Percentiles rank a stretch among this genome's conserved stretches.
These are phyloP conservation scores for Acrocephalus arundinaceus DNA, from an alignment of 2,113 vertebrate species.

Conservation along the genomic window DNA sequence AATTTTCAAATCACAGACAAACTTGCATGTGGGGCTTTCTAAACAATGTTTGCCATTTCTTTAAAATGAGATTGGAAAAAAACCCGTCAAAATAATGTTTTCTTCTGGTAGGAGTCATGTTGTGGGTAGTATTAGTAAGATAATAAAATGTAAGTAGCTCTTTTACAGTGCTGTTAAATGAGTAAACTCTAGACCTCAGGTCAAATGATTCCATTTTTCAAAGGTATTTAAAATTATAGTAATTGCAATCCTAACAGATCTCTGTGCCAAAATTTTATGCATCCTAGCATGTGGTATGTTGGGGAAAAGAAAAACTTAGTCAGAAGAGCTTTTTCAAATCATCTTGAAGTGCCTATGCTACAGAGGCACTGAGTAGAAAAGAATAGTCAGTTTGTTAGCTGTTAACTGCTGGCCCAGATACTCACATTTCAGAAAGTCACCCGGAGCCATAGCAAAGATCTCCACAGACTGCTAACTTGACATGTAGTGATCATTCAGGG, in stretches of 20 bases:
- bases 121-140: background rate
- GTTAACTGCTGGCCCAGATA: background rate
- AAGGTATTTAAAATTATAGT: background rate
- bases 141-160: background rate
- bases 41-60: background rate
- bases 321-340: background rate
- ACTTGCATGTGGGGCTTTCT: background rate
- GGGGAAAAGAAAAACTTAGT: background rate
- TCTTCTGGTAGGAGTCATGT: background rate
- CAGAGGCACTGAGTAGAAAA: background rate
- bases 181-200: background rate
- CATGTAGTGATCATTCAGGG: background rate
- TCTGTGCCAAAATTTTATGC: background rate
- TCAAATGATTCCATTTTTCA: background rate
- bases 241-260: background rate
- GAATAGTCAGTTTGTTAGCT: background rate
- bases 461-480: background rate
- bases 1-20: background rate
- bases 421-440: background rate
- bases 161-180: background rate
- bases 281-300: background rate
- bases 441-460: background rate
- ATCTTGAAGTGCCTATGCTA: background rate
- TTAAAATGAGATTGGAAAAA: background rate
- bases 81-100: background rate